These are phyloP conservation scores for Saguinus imperator DNA, from an alignment of 2,113 vertebrate genomes.

Conservation along the genomic window DNA sequence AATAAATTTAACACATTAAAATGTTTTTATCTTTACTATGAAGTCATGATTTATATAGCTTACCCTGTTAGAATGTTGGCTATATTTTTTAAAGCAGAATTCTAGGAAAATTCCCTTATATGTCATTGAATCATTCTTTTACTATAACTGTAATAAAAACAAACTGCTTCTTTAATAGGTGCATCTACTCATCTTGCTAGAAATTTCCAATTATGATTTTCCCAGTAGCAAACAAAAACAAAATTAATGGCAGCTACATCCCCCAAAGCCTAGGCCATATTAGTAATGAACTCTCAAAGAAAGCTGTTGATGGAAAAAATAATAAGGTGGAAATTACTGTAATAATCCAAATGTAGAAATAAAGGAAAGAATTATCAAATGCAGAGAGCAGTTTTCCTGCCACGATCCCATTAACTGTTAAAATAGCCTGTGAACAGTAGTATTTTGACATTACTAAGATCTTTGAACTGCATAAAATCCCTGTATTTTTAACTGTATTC, in stretches of 20 bases:
- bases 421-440: slow-evolving; percentile 70
- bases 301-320: slow-evolving; percentile 79
- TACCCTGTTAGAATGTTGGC: slow-evolving; percentile 36
- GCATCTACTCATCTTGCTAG: slow-evolving; percentile 75
- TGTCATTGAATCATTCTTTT: slow-evolving; percentile 72
- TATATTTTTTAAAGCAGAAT: slow-evolving; percentile 72
- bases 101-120: slow-evolving; percentile 70
- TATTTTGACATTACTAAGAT: slow-evolving; percentile 75
- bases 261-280: slow-evolving; percentile 80
- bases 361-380: slow-evolving; percentile 76
- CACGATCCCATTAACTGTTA: slow-evolving; percentile 82
- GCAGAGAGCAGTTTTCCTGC: slow-evolving; percentile 68
- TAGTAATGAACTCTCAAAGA: slow-evolving; percentile 84
- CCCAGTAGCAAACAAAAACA: slow-evolving; percentile 84
- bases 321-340: slow-evolving; percentile 85
- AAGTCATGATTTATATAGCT: slow-evolving; percentile 34
- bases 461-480: slow-evolving; percentile 67
- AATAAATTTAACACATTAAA: not conserved
- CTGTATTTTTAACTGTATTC: slow-evolving; percentile 71
- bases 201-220: slow-evolving; percentile 85
- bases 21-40: slow-evolving; percentile 11
- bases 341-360: slow-evolving; percentile 84
- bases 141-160: slow-evolving; percentile 81
- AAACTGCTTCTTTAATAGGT: slow-evolving; percentile 82
- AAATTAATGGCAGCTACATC: slow-evolving; percentile 82